Conservation (phyloP, 1,140 invertebrate species). For the Latrodectus geometricus region DNA sequence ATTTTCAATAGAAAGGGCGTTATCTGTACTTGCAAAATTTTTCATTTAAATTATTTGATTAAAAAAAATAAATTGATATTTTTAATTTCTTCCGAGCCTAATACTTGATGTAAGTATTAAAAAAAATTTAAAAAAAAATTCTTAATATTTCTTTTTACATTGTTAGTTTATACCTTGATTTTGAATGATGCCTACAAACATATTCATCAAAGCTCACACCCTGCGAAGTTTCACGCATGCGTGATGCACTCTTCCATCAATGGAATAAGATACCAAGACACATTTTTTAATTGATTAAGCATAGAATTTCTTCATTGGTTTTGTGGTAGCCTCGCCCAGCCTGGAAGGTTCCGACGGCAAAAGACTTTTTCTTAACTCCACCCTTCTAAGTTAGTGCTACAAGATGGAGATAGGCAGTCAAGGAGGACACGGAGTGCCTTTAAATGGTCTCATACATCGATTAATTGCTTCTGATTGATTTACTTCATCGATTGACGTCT, state of each 20-base stretch:
- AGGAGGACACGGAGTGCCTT: not conserved
- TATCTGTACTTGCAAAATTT: too few relatives aligned
- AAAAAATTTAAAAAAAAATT: too few relatives aligned
- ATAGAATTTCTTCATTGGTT: slow-evolving; percentile 56
- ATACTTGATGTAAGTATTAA: too few relatives aligned
- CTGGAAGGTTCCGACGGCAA: slow-evolving; percentile 6
- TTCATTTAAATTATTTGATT: too few relatives aligned
- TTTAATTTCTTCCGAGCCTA: too few relatives aligned
- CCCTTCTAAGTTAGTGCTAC: slow-evolving; percentile 21
- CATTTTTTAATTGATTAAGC: slow-evolving; percentile 51
- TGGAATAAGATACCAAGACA: not conserved
- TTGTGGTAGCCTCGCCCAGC: slow-evolving; percentile 40
- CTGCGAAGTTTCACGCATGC: slow-evolving; percentile 21
- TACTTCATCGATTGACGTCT: slow-evolving; percentile 39
- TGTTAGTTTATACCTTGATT: slow-evolving; percentile 38
- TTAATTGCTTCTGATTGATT: slow-evolving; percentile 55
- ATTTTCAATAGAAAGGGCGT: too few relatives aligned
- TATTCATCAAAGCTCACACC: slow-evolving; percentile 56
- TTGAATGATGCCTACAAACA: slow-evolving; percentile 35
- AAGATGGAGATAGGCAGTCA: not conserved
- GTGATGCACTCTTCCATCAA: slow-evolving; percentile 36
- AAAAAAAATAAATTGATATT: too few relatives aligned
- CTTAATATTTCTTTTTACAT: not conserved
- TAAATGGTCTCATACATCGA: slow-evolving; percentile 45
- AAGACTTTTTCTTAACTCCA: slow-evolving; percentile 27